Evolutionary conservation across 2,888 invertebrate species (phyloP).

Genomic region (Polymixis lichenea): DNA sequence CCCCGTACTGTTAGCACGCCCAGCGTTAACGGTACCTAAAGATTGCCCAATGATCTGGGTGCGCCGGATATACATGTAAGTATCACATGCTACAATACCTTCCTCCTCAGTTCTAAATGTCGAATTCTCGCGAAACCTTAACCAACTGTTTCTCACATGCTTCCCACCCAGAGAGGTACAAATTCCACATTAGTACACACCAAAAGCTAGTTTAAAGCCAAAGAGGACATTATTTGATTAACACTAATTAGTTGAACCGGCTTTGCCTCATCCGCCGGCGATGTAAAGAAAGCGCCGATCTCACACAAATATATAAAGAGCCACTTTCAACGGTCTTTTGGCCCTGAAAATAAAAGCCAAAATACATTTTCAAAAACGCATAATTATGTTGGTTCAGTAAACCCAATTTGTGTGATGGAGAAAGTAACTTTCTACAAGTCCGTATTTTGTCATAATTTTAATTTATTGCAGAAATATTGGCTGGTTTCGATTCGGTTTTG

Average conservation of each 20-base stretch:
- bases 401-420: constrained; percentile 77
- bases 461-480: constrained; percentile 62
- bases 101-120: not conserved
- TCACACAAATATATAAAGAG: constrained; percentile 23
- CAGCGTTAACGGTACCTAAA: not conserved
- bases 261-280: constrained; percentile 75
- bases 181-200: constrained; percentile 71
- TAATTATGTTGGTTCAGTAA: constrained; percentile 64
- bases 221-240: constrained; percentile 88
- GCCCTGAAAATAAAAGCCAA: constrained; percentile 56
- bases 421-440: constrained; percentile 81
- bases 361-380: constrained; percentile 52
- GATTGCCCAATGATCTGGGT: not conserved
- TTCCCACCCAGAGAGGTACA: constrained; percentile 49
- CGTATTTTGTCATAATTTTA: constrained; percentile 64
- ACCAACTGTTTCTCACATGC: constrained; percentile 21
- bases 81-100: not conserved
- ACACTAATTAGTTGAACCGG: constrained; percentile 89
- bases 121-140: constrained; percentile 4
- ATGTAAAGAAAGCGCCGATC: constrained; percentile 77
- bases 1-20: too few relatives aligned
- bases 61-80: not conserved
- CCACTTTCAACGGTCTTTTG: constrained; percentile 59
- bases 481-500: constrained; percentile 22
- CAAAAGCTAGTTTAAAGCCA: constrained; percentile 79